phyloP scores from a whole-genome alignment of 2,113 vertebrate species.

The Fregetta grallaria region DNA sequence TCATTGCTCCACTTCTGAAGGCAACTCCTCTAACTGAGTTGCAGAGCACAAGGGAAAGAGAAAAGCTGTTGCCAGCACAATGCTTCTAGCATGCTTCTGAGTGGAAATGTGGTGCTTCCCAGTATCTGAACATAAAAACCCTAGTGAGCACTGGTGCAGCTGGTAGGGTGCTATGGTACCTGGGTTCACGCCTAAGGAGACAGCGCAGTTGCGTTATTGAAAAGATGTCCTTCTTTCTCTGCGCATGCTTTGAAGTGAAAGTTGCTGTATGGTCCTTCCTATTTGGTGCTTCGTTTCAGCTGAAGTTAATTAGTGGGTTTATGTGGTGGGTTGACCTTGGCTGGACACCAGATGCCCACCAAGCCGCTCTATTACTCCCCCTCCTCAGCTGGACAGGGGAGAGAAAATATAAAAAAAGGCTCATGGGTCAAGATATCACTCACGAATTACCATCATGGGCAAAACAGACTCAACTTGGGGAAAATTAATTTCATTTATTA shows the following conservation, averaged over 20 bases:
- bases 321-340: background rate
- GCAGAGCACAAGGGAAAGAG: background rate
- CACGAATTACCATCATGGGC: too few relatives aligned
- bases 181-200: background rate
- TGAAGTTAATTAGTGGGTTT: background rate
- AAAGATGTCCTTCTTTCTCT: background rate
- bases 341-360: background rate
- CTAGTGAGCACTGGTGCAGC: background rate
- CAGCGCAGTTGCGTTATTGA: rapidly evolving
- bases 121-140: background rate
- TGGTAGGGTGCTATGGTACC: background rate
- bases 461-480: too few relatives aligned
- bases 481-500: too few relatives aligned
- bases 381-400: background rate
- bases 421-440: too few relatives aligned
- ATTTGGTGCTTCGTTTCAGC: background rate
- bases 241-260: background rate
- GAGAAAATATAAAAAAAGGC: too few relatives aligned
- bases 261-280: background rate
- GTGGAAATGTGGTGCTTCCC: background rate
- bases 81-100: background rate
- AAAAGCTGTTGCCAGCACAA: background rate
- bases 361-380: background rate
- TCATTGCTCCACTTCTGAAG: background rate
- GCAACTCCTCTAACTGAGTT: background rate